Evolutionary conservation across 2,888 invertebrate species (phyloP).

Genomic region (Sphaerophoria taeniata): DNA sequence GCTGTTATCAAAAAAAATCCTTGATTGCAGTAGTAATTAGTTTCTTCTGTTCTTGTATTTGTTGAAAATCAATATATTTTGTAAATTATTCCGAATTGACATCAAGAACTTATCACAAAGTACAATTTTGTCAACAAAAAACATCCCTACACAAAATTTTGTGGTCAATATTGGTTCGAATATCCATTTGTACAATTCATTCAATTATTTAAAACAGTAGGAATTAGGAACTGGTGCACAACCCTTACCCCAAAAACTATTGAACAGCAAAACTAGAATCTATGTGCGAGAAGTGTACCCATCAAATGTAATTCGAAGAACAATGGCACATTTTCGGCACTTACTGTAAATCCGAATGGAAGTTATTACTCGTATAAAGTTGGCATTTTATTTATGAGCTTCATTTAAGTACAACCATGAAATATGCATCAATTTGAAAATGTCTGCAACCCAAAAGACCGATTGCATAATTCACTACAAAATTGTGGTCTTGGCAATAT

Average conservation of each 20-base stretch:
- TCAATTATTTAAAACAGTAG: slow-evolving; percentile 24
- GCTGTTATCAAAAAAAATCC: no score
- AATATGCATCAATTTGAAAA: slow-evolving; percentile 44
- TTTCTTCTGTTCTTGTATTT: slow-evolving; percentile 1
- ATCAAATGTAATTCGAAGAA: no score
- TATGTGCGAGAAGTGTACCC: no score
- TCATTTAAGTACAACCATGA: slow-evolving; percentile 35
- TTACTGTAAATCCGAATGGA: not conserved
- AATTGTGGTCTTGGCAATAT: slow-evolving; percentile 60
- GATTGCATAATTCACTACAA: slow-evolving; percentile 65
- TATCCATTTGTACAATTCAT: slow-evolving; percentile 15
- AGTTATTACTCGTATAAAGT: slow-evolving; percentile 50
- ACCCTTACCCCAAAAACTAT: no score
- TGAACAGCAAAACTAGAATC: no score
- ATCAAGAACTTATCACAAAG: slow-evolving; percentile 6
- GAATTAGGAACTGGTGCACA: no score
- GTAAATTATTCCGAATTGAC: slow-evolving; percentile 4
- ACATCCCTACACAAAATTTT: slow-evolving; percentile 10
- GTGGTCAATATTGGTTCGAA: no score
- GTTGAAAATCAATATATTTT: not conserved
- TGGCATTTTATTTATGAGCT: slow-evolving; percentile 37
- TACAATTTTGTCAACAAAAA: not conserved
- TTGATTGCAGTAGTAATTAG: no score
- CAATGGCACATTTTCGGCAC: no score
- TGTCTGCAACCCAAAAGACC: slow-evolving; percentile 33